A percentile compares a stretch with the other conserved stretches of the same genome.
Evolutionary conservation across 2,113 vertebrate genomes (phyloP).

Genomic region (Plecotus auritus): DNA sequence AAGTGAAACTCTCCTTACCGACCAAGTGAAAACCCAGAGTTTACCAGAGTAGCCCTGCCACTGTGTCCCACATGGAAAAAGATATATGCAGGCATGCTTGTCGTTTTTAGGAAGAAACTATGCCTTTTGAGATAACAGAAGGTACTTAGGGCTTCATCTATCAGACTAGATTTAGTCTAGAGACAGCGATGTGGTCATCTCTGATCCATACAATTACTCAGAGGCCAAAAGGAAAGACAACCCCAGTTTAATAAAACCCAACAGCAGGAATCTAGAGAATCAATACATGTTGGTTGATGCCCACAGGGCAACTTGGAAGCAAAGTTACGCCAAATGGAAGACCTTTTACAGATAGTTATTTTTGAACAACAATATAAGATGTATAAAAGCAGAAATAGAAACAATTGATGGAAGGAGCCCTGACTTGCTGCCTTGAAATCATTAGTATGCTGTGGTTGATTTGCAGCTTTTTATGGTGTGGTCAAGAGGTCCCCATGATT

Average conservation of each 20-base stretch:
- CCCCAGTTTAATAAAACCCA: conserved; percentile 37
- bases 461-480: conserved; percentile 1
- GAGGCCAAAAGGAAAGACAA: conserved; percentile 12
- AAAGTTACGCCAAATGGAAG: conserved; percentile 26
- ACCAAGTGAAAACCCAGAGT: not conserved
- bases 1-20: not conserved
- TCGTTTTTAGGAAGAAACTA: not conserved
- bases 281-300: not conserved
- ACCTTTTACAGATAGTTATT: conserved; percentile 30
- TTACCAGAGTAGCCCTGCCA: not conserved
- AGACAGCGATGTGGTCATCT: not conserved
- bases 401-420: not conserved
- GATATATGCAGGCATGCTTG: not conserved
- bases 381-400: conserved; percentile 41
- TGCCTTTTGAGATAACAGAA: not conserved
- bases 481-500: not conserved
- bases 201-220: not conserved
- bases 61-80: not conserved
- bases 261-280: conserved; percentile 6
- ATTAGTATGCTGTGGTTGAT: not conserved
- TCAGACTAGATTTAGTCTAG: not conserved
- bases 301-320: conserved; percentile 34
- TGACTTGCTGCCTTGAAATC: not conserved
- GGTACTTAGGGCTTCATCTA: not conserved
- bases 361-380: conserved; percentile 38